Base-by-base conservation (phyloP, 2,113 vertebrate species). In the Lanius collurio region DNA sequence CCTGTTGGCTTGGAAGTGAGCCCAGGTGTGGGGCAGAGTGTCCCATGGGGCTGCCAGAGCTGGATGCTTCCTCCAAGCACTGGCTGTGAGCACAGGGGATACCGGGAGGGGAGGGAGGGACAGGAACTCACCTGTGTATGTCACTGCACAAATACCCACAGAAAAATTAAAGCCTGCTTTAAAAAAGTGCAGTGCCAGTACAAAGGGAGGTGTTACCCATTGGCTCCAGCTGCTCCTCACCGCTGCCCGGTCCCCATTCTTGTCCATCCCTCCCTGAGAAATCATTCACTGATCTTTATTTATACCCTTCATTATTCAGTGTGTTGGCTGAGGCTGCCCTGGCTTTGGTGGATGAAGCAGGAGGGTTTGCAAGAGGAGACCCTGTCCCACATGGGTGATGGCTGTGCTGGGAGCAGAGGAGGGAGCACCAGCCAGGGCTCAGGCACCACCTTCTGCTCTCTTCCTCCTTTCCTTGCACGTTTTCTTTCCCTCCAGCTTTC, bases 21-120 rank as follows among this genome's bases (percentile, higher is more conserved):
- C 81, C 59, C 55, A 35, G 53, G 53, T 4, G 2, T 15, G 41
- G 71, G 49, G 30, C 35, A 35, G 9, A 27, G 35, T 46, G 22
- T 35, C 49, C 30, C 3, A 0, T 0, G 0, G 53, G 62, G n/a
- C 52, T 17, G 55, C 3, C 1, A 55, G 86, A 63, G 56, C 31
- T 28, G 60, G 30, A 7, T 23, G 65, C 21, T 57, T 31, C 46
- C 50, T 53, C n/a, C 4, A 2, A 65, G 52, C 67, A 9, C 63
- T 68, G 62, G 21, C 30, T 26, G 19, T 22, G 71, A 56, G 37
- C 56, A 63, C 5, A 0, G 30, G 30, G 79, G 33, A 6, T 23
- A 26, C 18, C 2, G 5, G 42, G 80, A 1, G 21, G 77, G 68
- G 14, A 56, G 63, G 76, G 65, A 49, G 37, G 60, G 56, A 24